Base-by-base conservation (phyloP, 2,113 vertebrate species). In the Cervus canadensis region DNA sequence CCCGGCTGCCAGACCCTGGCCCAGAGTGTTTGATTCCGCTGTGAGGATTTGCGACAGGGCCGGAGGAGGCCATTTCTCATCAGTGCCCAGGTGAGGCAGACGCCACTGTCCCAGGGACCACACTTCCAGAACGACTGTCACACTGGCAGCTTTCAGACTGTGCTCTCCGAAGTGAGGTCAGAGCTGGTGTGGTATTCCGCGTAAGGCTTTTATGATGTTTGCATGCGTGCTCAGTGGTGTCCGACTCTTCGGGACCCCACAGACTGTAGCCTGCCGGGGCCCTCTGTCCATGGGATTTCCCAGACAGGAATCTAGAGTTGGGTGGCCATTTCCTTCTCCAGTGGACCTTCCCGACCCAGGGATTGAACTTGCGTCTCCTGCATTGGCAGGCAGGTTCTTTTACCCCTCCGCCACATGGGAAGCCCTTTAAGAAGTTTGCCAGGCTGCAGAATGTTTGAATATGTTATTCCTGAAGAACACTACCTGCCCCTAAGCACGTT, bases 221-320 rank as follows among this genome's bases (percentile, higher is more conserved):
- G n/a, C 10, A 0, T 23, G 67, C n/a, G 19, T 23, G 67, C 19
- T 40, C n/a, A 74, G 19, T 40, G 1, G 5, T 11, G 1, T 40
- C 10, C 0, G 10, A 40, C 67, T 71, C n/a, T 67, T n/a, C 13
- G 19, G 10, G 0, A 3, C 21, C n/a, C 19, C 19, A 23, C 2
- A 21, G 67, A 40, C n/a, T 40, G n/a, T 23, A 40, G n/a, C 19
- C 67, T 74, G n/a, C n/a, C 0, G 0, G n/a, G 9, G 67, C 40
- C 67, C 67, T 74, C n/a, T 40, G n/a, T 12, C 19, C 67, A 40
- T 23, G n/a, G 67, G 67, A 23, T 40, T 74, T 74, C 67, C 19
- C n/a, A 74, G 67, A 74, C 19, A 74, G n/a, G 67, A 74, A 13
- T 74, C 10, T 40, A 71, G 67, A 71, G 10, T 40, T 19, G 4